Percentiles rank a stretch among this genome's conserved stretches.
These are phyloP conservation scores for Knipowitschia caucasica DNA, from an alignment of 2,797 vertebrate species.

Conservation along the genomic window DNA sequence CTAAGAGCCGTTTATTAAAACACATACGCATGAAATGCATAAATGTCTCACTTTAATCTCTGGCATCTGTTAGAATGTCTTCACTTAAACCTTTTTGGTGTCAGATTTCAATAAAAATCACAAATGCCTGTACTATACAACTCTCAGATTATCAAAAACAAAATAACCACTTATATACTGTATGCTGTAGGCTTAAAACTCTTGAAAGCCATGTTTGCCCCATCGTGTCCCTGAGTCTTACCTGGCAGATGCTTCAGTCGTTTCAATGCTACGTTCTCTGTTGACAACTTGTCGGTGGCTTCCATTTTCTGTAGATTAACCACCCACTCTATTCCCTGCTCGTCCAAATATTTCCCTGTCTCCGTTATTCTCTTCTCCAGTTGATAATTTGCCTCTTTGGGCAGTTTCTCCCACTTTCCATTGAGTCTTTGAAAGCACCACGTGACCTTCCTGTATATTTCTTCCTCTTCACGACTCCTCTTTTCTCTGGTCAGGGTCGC, in stretches of 20 bases:
- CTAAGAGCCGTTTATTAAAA: too few species aligned
- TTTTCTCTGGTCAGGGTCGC: not conserved
- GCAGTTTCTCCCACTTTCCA: conserved; percentile 53
- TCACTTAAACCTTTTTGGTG: too few species aligned
- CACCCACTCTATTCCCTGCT: conserved; percentile 28
- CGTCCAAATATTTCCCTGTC: conserved; percentile 46
- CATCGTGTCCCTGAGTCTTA: conserved; percentile 21
- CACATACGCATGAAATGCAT: too few species aligned
- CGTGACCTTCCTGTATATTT: conserved; percentile 27
- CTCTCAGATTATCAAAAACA: too few species aligned
- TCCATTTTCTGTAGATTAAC: conserved; percentile 27
- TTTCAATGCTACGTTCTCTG: conserved; percentile 21
- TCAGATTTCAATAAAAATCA: too few species aligned
- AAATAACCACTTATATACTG: too few species aligned
- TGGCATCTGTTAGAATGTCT: too few species aligned
- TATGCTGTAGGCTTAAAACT: too few species aligned
- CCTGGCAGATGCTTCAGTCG: conserved; percentile 51
- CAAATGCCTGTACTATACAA: too few species aligned
- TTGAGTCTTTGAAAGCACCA: conserved; percentile 58
- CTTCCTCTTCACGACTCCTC: conserved; percentile 34
- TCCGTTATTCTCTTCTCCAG: conserved; percentile 31
- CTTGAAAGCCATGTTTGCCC: too few species aligned
- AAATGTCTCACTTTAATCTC: too few species aligned
- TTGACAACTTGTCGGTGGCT: conserved; percentile 10
- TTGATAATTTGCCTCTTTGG: conserved; percentile 47